Evolutionary conservation across 2,888 invertebrate genomes (phyloP), one percentile per base, ranked within the genome.

Genomic region (Julus scandinavius): DNA sequence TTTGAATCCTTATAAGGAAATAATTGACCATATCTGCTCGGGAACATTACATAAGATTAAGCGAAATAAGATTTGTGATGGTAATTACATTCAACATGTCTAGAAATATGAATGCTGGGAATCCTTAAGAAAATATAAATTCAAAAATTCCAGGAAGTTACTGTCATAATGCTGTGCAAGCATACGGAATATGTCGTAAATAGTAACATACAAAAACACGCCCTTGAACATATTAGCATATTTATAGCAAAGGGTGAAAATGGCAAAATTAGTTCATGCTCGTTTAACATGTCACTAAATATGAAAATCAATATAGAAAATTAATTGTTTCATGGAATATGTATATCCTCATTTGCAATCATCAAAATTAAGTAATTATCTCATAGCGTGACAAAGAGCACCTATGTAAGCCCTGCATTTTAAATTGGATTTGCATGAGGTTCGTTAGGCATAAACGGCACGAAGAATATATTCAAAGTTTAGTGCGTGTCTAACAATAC

Each of bases 351-450:
- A 17, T 58, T 58, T 58, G 20, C 63, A 63, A 63, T 63, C 7
- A 17, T 20, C 63, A 63, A n/a, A 63, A 63, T 63, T n/a, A 63
- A 63, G 63, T 63, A 63, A 63, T 63, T 63, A 63, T 17, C 20
- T 63, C n/a, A 63, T 63, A 20, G 63, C 63, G 63, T 63, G 63
- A 63, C 63, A 63, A n/a, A 15, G n/a, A 20, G 63, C n/a, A 63
- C 9, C 20, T n/a, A 7, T 20, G 20, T 7, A 63, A 63, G 20
- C 63, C n/a, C 20, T 63, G 29, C 63, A 63, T 63, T 20, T n/a
- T 50, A 13, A 20, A 4, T 6, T n/a, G 4, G 17, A 20, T 20
- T n/a, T 20, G 50, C 50, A 20, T 20, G 63, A n/a, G n/a, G n/a
- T 7, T 63, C 20, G 9, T 63, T 3, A 20, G 63, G n/a, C n/a